phyloP scores from a whole-genome alignment of 35 echinoderm and acorn worm genomes.

The Acanthaster planci region DNA sequence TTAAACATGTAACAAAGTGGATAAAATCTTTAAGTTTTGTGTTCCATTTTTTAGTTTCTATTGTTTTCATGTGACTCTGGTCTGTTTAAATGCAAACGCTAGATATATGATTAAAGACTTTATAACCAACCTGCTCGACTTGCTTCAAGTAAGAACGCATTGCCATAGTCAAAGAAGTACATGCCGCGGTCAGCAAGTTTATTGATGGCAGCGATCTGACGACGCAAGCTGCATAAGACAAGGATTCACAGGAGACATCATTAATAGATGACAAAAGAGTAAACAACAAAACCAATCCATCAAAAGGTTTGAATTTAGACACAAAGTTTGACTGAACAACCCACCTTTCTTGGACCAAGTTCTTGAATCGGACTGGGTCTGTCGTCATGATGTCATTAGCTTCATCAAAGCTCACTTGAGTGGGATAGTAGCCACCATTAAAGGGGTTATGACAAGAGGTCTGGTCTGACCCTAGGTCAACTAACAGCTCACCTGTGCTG shows the following conservation, averaged over 20 bases:
- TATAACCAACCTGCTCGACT: slow-evolving; percentile 80
- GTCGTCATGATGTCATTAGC: slow-evolving; percentile 79
- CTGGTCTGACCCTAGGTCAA: slow-evolving; percentile 93
- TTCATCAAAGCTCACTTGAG: slow-evolving; percentile 86
- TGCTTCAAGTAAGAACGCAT: slow-evolving; percentile 94
- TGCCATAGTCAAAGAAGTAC: slow-evolving; percentile 97
- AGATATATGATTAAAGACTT: too few species aligned
- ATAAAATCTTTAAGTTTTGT: too few species aligned
- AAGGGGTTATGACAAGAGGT: slow-evolving; percentile 98
- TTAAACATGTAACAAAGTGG: too few species aligned
- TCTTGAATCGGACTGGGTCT: slow-evolving; percentile 74
- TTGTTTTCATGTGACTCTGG: too few species aligned
- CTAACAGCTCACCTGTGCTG: slow-evolving; percentile 80
- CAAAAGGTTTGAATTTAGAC: neutral
- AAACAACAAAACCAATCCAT: neutral
- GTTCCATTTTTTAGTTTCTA: too few species aligned
- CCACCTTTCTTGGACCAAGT: slow-evolving; percentile 89
- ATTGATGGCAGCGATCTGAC: slow-evolving; percentile 88
- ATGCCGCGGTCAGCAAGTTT: slow-evolving; percentile 65
- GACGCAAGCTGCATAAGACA: slow-evolving; percentile 56
- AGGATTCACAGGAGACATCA: too few species aligned
- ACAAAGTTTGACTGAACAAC: too few species aligned
- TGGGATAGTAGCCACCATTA: slow-evolving; percentile 96
- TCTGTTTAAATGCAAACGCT: too few species aligned
- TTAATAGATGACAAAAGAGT: neutral